A percentile compares a stretch with the other conserved stretches of the same genome.
Conservation (phyloP, 1,140 invertebrate genomes). For the Eciton burchellii region DNA sequence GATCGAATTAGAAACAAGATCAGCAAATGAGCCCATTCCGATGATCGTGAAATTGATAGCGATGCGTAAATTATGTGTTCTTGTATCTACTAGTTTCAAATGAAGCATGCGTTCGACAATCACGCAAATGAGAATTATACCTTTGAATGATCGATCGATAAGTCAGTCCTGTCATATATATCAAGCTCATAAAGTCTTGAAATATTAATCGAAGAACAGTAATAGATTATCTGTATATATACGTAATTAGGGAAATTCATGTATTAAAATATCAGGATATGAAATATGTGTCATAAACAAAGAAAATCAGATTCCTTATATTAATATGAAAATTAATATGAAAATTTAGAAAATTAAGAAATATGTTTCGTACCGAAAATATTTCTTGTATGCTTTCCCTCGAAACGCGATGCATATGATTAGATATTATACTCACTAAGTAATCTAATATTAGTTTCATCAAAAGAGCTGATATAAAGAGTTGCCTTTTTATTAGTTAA, state of each 20-base stretch:
- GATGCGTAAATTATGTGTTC: conserved; percentile 52
- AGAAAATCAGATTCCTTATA: background rate
- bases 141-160: background rate
- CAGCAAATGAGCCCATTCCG: conserved; percentile 2
- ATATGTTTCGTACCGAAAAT: background rate
- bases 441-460: background rate
- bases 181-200: background rate
- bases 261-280: background rate
- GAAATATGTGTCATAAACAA: background rate
- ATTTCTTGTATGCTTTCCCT: background rate
- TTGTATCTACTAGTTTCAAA: conserved; percentile 40
- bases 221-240: background rate
- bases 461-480: background rate
- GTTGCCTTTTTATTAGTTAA: background rate
- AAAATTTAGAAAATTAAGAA: background rate
- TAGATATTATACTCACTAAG: background rate
- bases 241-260: background rate
- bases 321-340: background rate
- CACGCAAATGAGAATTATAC: conserved; percentile 20
- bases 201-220: conserved; percentile 2
- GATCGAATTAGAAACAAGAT: background rate
- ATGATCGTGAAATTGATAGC: conserved; percentile 34
- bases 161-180: background rate
- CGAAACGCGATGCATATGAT: background rate
- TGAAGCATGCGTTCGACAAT: background rate